These are phyloP conservation scores for Tragulus kanchil DNA, from an alignment of 2,113 vertebrate species.

Conservation along the genomic window DNA sequence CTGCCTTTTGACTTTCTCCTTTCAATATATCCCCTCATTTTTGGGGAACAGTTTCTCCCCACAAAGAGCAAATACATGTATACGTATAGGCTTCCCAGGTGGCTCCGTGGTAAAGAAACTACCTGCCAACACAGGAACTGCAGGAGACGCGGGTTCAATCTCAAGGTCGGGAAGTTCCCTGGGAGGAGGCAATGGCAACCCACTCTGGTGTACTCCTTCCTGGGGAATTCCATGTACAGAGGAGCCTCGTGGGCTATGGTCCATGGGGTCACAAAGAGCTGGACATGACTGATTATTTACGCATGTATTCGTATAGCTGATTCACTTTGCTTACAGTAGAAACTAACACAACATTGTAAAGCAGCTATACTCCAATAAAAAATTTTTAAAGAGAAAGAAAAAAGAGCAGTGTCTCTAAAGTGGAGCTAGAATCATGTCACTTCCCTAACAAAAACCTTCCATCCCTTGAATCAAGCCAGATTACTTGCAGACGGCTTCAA, in stretches of 20 bases:
- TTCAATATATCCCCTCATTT: too few species aligned
- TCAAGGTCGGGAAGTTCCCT: background rate
- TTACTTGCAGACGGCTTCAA: background rate
- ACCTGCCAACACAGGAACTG: background rate
- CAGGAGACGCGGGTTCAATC: background rate
- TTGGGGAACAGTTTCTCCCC: background rate
- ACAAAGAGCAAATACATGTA: background rate
- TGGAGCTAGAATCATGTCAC: too few species aligned
- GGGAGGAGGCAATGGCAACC: background rate
- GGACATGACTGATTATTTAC: background rate
- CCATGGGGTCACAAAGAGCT: background rate
- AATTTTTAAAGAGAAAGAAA: too few species aligned
- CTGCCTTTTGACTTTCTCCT: background rate
- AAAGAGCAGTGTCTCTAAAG: background rate
- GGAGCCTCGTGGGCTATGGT: background rate
- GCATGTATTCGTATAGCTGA: too few species aligned
- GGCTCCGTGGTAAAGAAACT: background rate
- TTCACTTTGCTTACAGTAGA: too few species aligned
- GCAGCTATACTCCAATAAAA: too few species aligned
- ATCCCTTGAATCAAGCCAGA: accelerated
- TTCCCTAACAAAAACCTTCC: background rate
- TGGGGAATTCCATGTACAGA: background rate
- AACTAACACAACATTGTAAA: too few species aligned
- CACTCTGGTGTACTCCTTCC: background rate
- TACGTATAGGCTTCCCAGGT: background rate